Conservation (phyloP, 2,113 vertebrate genomes). For the rat (Rattus norvegicus) region GRCr8 NC_086027.1:101625501-101626000, state of each 20-base stretch:
- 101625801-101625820: background rate
- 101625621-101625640: background rate
- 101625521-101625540: background rate
- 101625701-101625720: background rate
- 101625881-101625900: background rate
- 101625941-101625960: background rate
- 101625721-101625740: background rate
- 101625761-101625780: background rate
- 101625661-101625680: background rate
- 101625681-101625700: background rate
- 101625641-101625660: background rate
- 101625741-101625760: background rate
- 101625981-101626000: background rate
- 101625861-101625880: background rate
- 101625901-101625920: background rate
- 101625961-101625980: background rate
- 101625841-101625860: background rate
- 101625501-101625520: background rate
- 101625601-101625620: background rate
- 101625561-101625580: background rate
- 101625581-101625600: background rate
- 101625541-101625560: background rate
- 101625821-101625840: background rate
- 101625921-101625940: background rate
- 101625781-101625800: background rate